Evolutionary conservation across 2,797 vertebrate species (phyloP).

Genomic region (Cuculus canorus): DNA sequence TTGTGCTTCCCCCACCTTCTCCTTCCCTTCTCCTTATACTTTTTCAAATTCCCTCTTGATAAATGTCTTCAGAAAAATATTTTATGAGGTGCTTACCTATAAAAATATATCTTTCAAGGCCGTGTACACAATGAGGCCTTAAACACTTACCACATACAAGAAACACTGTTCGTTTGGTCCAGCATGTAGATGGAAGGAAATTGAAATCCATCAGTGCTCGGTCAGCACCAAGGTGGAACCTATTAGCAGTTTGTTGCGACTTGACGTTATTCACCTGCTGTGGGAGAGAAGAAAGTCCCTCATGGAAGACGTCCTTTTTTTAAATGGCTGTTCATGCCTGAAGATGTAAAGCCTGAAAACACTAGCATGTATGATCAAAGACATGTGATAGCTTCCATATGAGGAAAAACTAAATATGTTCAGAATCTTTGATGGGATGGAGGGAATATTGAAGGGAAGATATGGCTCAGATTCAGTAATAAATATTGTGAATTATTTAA

Average conservation of each 20-base stretch:
- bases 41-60: conserved; percentile 80
- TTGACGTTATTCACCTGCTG: conserved; percentile 69
- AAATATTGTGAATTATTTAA: background rate
- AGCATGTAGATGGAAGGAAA: background rate
- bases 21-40: conserved; percentile 46
- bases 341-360: background rate
- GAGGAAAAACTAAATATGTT: background rate
- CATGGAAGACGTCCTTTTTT: conserved; percentile 19
- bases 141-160: conserved; percentile 65
- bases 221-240: conserved; percentile 45
- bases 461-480: background rate
- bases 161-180: conserved; percentile 28
- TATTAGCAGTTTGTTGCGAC: conserved; percentile 60
- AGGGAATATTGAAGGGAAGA: background rate
- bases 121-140: conserved; percentile 63
- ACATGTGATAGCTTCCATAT: background rate
- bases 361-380: background rate
- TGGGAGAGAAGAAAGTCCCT: background rate
- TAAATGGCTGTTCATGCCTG: background rate
- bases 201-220: background rate
- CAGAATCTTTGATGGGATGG: background rate
- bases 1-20: conserved; percentile 65
- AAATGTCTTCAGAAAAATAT: conserved; percentile 82
- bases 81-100: conserved; percentile 77
- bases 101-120: conserved; percentile 78